Conservation (phyloP, 2,113 vertebrate species). For the Semnornis frantzii region DNA sequence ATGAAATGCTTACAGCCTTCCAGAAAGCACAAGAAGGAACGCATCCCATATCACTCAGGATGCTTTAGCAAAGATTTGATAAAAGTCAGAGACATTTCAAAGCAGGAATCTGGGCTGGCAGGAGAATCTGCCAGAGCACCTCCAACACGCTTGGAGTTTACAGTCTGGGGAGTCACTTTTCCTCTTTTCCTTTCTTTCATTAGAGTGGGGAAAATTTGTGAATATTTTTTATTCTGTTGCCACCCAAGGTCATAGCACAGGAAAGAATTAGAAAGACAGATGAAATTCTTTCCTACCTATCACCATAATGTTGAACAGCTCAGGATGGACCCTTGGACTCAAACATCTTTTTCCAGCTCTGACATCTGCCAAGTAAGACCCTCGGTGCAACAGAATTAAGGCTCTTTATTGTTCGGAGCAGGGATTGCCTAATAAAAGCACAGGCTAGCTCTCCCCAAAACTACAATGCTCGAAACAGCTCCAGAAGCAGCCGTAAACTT, state of each 20-base stretch:
- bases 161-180: neutral
- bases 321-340: neutral
- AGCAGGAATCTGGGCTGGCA: neutral
- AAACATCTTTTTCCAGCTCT: neutral
- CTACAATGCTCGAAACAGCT: neutral
- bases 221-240: neutral
- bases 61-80: slow-evolving; percentile 8
- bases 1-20: neutral
- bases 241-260: neutral
- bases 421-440: slow-evolving; percentile 12
- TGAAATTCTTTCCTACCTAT: neutral
- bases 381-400: neutral
- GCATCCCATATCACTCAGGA: neutral
- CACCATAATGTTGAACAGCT: neutral
- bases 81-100: neutral
- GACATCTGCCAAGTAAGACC: neutral
- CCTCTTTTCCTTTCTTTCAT: neutral
- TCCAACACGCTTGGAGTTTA: neutral
- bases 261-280: neutral
- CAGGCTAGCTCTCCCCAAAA: neutral
- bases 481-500: slow-evolving; percentile 38
- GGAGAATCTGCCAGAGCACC: neutral
- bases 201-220: neutral
- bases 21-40: neutral
- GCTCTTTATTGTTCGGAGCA: slow-evolving; percentile 25